Percentiles rank a stretch among this genome's conserved stretches.
phyloP scores from a whole-genome alignment of 1,140 invertebrate genomes.

The Drosophila ogumai region DNA sequence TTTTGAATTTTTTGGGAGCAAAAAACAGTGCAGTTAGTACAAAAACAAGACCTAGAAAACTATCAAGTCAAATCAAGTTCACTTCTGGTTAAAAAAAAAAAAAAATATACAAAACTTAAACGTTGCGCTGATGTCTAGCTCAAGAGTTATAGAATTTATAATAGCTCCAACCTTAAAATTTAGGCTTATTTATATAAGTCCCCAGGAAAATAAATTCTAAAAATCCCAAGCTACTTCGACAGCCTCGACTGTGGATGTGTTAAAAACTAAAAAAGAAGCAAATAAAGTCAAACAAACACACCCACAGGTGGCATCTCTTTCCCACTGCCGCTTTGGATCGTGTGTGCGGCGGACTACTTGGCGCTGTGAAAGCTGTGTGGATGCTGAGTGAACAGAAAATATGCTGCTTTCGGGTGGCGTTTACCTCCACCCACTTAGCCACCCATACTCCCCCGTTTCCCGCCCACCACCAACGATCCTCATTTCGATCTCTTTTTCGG shows the following conservation, averaged over 20 bases:
- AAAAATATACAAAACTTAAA: neutral
- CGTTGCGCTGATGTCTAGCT: too few relatives aligned
- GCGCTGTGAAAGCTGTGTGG: slow-evolving; percentile 62
- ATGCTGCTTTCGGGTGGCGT: slow-evolving; percentile 30
- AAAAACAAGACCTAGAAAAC: neutral
- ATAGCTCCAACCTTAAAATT: too few relatives aligned
- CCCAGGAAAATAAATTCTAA: neutral
- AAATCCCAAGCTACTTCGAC: neutral
- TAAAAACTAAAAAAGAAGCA: neutral
- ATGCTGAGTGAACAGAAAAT: slow-evolving; percentile 18
- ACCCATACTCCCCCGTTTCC: neutral
- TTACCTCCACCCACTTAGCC: slow-evolving; percentile 24
- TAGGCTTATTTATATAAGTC: neutral
- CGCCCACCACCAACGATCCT: slow-evolving; percentile 18
- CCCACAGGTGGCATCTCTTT: slow-evolving; percentile 8
- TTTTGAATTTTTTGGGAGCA: neutral
- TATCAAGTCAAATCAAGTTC: neutral
- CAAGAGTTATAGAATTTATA: too few relatives aligned
- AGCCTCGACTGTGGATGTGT: neutral
- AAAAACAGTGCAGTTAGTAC: neutral
- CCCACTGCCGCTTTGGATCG: slow-evolving; percentile 50
- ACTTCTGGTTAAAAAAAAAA: neutral
- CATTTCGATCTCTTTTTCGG: slow-evolving; percentile 54
- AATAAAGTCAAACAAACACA: slow-evolving; percentile 13
- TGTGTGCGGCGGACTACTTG: slow-evolving; percentile 51